phyloP scores from a whole-genome alignment of 2,113 vertebrate species.

The Paracanthobrama guichenoti region DNA sequence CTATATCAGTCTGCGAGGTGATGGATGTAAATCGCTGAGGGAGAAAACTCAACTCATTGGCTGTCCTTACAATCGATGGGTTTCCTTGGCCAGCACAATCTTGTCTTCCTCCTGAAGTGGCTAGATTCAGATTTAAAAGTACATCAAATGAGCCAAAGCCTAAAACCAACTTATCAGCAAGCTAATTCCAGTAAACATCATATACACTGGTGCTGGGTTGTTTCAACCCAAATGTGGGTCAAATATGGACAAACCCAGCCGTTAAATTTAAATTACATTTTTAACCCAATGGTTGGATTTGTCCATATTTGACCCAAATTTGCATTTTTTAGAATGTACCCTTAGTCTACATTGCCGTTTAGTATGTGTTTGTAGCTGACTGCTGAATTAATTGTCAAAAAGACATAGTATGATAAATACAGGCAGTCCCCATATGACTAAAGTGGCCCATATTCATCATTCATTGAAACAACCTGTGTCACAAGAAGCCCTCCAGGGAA shows the following conservation, averaged over 20 bases:
- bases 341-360: conserved; percentile 1
- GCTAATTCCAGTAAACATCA: neutral
- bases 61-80: neutral
- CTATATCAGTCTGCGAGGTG: neutral
- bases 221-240: too few relatives aligned
- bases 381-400: conserved; percentile 34
- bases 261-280: too few relatives aligned
- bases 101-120: neutral
- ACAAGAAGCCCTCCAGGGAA: conserved; percentile 49
- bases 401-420: conserved; percentile 43
- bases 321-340: neutral
- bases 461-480: conserved; percentile 25
- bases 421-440: neutral
- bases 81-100: neutral
- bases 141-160: too few relatives aligned
- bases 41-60: neutral
- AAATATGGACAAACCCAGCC: too few relatives aligned
- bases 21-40: neutral
- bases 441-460: conserved; percentile 43
- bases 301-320: too few relatives aligned
- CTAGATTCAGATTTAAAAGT: neutral
- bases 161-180: neutral
- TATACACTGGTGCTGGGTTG: neutral
- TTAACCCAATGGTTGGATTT: too few relatives aligned
- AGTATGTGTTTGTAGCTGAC: conserved; percentile 10